Evolutionary conservation across 2,797 vertebrate species (phyloP).

Genomic region (Halcyon chelicuti): DNA sequence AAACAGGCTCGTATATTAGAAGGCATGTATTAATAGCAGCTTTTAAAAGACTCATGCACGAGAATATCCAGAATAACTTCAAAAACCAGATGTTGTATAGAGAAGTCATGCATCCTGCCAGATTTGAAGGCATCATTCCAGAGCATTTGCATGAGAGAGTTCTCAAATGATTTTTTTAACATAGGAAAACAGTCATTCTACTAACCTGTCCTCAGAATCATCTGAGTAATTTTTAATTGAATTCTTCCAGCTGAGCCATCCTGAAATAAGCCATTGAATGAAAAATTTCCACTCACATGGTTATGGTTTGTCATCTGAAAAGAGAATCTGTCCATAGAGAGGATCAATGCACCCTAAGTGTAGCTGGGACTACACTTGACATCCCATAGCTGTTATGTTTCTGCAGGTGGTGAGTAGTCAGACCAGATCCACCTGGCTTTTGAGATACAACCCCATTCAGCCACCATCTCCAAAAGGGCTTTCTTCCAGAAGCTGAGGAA

Average conservation of each 20-base stretch:
- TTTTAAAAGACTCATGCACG: background rate
- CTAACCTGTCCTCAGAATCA: slow-evolving; percentile 8
- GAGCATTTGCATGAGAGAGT: background rate
- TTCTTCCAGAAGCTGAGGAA: background rate
- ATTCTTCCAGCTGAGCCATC: background rate
- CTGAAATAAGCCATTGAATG: slow-evolving; percentile 24
- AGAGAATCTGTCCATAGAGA: background rate
- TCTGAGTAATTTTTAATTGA: slow-evolving; percentile 22
- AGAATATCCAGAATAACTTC: background rate
- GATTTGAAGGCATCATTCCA: slow-evolving; percentile 12
- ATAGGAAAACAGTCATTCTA: background rate
- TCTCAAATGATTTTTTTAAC: background rate
- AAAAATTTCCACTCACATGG: background rate
- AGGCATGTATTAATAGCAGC: background rate
- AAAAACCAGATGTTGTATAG: background rate
- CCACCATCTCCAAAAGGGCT: background rate
- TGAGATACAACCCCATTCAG: background rate
- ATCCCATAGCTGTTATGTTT: background rate
- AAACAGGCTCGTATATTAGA: background rate
- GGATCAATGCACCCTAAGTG: fast-evolving
- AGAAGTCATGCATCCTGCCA: slow-evolving; percentile 3
- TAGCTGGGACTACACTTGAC: background rate
- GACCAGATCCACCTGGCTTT: fast-evolving
- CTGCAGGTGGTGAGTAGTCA: background rate
- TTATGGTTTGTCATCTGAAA: background rate